Conservation (phyloP, 2,113 vertebrate genomes). For the Catharus fuscescens region DNA sequence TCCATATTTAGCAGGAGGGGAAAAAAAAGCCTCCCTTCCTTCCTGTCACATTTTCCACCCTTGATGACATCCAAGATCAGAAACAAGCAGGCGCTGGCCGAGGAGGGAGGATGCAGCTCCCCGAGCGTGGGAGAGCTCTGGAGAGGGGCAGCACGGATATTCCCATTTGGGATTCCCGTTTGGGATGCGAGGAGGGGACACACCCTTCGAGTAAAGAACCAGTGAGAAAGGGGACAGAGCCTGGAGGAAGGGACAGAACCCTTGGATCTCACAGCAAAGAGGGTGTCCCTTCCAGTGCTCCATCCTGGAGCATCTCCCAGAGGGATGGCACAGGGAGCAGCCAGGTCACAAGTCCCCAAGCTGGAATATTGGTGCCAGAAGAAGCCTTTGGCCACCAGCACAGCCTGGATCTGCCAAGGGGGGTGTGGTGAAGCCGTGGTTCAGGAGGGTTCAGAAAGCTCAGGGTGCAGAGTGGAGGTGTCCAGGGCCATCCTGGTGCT, state of each 20-base stretch:
- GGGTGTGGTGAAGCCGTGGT: fast-evolving
- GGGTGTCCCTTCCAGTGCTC: background rate
- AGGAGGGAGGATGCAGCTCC: background rate
- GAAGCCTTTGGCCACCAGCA: too few relatives aligned
- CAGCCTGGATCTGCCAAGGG: background rate
- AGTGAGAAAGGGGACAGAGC: background rate
- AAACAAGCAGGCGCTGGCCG: background rate
- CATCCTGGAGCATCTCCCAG: background rate
- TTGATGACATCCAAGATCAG: conserved; percentile 59
- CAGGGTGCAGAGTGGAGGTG: fast-evolving
- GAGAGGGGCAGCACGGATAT: fast-evolving
- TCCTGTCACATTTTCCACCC: conserved; percentile 72
- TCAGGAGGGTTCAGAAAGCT: background rate
- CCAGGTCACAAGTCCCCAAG: background rate
- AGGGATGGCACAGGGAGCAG: background rate
- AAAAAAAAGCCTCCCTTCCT: conserved; percentile 65
- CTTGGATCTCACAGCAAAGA: background rate
- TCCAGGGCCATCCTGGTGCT: background rate
- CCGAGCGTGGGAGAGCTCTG: background rate
- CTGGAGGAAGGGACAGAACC: background rate
- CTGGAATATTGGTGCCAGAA: background rate
- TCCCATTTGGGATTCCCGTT: background rate
- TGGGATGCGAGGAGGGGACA: background rate
- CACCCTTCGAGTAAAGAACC: background rate
- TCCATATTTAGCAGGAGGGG: conserved; percentile 64